phyloP scores from a whole-genome alignment of 2,113 vertebrate species.

The Calonectris borealis region DNA sequence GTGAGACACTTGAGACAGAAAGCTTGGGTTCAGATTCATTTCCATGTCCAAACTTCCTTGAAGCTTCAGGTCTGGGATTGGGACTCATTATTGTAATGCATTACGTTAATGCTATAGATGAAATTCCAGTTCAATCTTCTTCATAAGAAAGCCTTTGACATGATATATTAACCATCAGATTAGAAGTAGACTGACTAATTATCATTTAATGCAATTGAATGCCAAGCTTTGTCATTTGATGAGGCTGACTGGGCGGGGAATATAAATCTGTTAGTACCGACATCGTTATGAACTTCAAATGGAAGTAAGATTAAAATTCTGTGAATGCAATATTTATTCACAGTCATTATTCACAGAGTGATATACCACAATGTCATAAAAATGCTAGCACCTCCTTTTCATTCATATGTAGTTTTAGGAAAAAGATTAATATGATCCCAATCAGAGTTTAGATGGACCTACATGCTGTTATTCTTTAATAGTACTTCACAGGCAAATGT shows the following conservation, averaged over 20 bases:
- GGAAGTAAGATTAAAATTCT: slow-evolving; percentile 48
- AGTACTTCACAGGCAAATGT: neutral
- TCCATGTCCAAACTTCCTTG: neutral
- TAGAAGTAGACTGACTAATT: slow-evolving; percentile 22
- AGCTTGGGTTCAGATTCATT: neutral
- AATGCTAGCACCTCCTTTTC: slow-evolving; percentile 40
- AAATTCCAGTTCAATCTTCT: slow-evolving; percentile 29
- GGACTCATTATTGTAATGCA: neutral
- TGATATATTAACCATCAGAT: slow-evolving; percentile 38
- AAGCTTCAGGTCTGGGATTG: neutral
- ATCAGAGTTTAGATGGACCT: neutral
- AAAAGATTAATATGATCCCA: neutral
- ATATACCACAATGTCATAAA: slow-evolving; percentile 31
- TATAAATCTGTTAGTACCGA: neutral
- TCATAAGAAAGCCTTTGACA: neutral
- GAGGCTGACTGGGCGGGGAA: slow-evolving; percentile 15
- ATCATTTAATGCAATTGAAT: slow-evolving; percentile 7
- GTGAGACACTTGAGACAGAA: neutral
- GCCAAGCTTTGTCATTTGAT: neutral
- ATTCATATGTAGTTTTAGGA: neutral
- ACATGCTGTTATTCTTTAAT: neutral
- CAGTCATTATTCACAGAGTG: slow-evolving; percentile 46
- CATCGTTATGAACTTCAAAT: neutral
- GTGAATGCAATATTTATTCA: slow-evolving; percentile 51
- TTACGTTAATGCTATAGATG: neutral